Conservation (phyloP, 2,797 vertebrate genomes). For the Chrysocyon brachyurus region DNA sequence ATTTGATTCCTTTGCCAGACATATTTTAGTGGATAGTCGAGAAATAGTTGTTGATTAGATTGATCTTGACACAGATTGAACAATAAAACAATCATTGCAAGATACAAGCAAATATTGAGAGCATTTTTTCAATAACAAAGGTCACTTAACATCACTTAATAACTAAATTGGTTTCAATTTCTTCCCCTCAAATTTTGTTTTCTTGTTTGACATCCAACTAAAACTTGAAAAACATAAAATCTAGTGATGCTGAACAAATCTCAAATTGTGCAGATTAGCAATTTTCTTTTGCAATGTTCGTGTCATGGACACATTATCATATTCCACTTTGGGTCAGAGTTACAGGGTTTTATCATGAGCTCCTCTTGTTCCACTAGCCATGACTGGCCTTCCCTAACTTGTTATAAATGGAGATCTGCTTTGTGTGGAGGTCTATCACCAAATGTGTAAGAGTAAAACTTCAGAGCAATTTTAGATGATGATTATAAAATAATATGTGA, state of each 20-base stretch:
- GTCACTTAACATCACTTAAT: constrained; percentile 50
- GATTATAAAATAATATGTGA: not conserved
- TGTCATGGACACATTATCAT: not conserved
- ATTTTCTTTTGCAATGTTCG: constrained; percentile 21
- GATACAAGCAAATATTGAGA: constrained; percentile 56
- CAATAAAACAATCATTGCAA: constrained; percentile 65
- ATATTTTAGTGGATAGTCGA: constrained; percentile 53
- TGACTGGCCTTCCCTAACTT: not conserved
- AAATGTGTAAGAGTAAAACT: not conserved
- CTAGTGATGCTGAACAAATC: constrained; percentile 26
- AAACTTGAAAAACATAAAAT: constrained; percentile 56
- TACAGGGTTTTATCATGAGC: not conserved
- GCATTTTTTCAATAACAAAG: constrained; percentile 56
- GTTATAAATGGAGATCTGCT: not conserved
- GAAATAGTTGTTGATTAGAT: constrained; percentile 58
- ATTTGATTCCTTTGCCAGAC: constrained; percentile 49
- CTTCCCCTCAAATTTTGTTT: constrained; percentile 58
- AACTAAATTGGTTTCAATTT: constrained; percentile 68
- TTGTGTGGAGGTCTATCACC: not conserved
- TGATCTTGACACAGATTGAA: not conserved
- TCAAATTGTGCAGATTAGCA: not conserved
- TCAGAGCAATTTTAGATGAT: not conserved
- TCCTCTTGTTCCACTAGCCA: not conserved
- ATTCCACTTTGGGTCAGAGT: not conserved
- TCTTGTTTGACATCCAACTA: constrained; percentile 52